Evolutionary conservation across 2,888 invertebrate species (phyloP).

Genomic region (Lymantria dispar): DNA sequence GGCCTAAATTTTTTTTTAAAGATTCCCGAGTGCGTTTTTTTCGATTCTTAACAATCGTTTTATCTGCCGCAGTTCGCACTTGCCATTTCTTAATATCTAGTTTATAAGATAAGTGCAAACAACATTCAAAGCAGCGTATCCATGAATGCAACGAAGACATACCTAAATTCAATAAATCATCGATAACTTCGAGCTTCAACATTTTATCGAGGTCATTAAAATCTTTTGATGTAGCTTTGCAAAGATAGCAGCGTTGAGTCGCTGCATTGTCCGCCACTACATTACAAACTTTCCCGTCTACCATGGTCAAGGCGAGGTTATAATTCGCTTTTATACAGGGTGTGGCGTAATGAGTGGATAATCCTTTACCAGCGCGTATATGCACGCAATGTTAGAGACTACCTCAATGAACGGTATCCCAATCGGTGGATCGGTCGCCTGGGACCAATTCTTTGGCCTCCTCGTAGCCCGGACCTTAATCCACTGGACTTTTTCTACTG

Average conservation of each 20-base stretch:
- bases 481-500: too few relatives aligned
- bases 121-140: constrained; percentile 4
- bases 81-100: constrained; percentile 6
- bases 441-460: too few relatives aligned
- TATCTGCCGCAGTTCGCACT: not conserved
- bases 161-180: constrained; percentile 7
- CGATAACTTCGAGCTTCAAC: not conserved
- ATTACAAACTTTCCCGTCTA: constrained; percentile 45
- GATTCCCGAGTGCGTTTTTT: not conserved
- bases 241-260: constrained; percentile 43
- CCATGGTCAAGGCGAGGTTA: constrained; percentile 1
- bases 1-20: not conserved
- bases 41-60: not conserved
- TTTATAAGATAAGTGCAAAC: constrained; percentile 5
- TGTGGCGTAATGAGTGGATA: too few relatives aligned
- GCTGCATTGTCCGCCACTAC: constrained; percentile 40
- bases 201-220: constrained; percentile 34
- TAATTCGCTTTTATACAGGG: too few relatives aligned
- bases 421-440: too few relatives aligned
- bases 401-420: too few relatives aligned
- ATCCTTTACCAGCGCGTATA: too few relatives aligned
- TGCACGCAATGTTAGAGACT: too few relatives aligned
- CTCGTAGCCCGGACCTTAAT: too few relatives aligned
- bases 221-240: constrained; percentile 41
- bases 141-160: constrained; percentile 2